Evolutionary conservation across 2,888 invertebrate genomes (phyloP).

Genomic region (Plebejus melissa): DNA sequence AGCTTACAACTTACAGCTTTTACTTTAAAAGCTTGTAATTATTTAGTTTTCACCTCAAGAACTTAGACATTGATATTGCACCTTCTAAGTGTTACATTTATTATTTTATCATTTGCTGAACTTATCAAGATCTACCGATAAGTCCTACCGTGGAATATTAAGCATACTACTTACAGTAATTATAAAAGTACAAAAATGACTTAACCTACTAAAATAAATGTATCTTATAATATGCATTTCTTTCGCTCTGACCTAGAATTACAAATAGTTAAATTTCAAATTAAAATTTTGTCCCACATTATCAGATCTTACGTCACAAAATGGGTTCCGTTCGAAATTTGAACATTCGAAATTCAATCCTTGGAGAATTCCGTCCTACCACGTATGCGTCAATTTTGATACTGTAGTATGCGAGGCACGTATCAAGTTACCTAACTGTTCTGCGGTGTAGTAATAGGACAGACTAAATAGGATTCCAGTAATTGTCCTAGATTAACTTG

Average conservation of each 20-base stretch:
- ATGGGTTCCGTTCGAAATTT: conserved; percentile 25
- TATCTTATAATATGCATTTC: no score
- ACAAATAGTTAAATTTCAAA: not conserved
- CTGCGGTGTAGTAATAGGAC: conserved; percentile 47
- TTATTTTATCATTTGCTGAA: no score
- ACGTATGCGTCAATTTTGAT: conserved; percentile 38
- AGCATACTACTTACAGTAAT: no score
- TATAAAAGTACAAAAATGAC: no score
- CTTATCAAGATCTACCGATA: no score
- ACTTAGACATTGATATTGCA: not conserved
- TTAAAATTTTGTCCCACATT: not conserved
- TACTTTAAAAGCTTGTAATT: not conserved
- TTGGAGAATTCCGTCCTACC: conserved; percentile 28
- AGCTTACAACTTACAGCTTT: not conserved
- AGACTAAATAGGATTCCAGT: conserved; percentile 15
- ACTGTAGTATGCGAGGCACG: conserved; percentile 62
- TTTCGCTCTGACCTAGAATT: no score
- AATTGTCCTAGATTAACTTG: conserved; percentile 19
- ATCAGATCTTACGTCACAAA: conserved; percentile 27
- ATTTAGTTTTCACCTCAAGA: not conserved
- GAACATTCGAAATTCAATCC: conserved; percentile 22
- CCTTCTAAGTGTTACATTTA: no score
- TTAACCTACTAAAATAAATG: no score
- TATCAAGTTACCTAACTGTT: conserved; percentile 65
- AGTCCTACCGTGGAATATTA: no score